A percentile compares a stretch with the other conserved stretches of the same genome.
Conservation (phyloP, 92 coral and sea anemone species). For the Epizoanthus illoricatus region DNA sequence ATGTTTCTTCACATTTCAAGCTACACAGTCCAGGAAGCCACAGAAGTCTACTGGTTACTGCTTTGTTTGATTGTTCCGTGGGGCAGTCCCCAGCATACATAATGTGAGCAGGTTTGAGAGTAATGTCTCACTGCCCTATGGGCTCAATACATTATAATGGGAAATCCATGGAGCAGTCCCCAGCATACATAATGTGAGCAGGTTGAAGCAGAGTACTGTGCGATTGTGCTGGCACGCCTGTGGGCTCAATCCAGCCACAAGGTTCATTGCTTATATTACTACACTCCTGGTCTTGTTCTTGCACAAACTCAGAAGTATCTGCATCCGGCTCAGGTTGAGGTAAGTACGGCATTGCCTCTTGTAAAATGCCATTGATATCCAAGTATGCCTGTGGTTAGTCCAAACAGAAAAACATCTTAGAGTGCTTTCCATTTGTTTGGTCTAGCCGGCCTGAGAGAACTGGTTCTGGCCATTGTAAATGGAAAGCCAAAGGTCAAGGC, state of each 20-base stretch:
- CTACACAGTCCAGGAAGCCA: too few relatives aligned
- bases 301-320: constrained; percentile 10
- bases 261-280: constrained; percentile 15
- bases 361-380: constrained; percentile 34
- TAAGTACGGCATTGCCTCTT: constrained; percentile 55
- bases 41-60: too few relatives aligned
- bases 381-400: constrained; percentile 43
- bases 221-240: neutral
- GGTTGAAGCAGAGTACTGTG: constrained; percentile 25
- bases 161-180: constrained; percentile 7
- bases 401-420: neutral
- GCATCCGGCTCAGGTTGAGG: constrained; percentile 50
- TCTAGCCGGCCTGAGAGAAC: too few relatives aligned
- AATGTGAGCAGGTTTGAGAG: neutral
- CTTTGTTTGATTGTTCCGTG: too few relatives aligned
- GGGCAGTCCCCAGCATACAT: constrained; percentile 18
- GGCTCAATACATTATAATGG: constrained; percentile 6
- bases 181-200: constrained; percentile 19
- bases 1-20: too few relatives aligned
- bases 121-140: neutral
- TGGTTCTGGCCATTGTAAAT: too few relatives aligned
- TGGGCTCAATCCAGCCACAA: constrained; percentile 29
- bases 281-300: constrained; percentile 19
- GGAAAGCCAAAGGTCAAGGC: too few relatives aligned
- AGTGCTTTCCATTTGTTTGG: too few relatives aligned